Base-by-base conservation (phyloP, 2,888 invertebrate genomes). In the Pogonocherus hispidulus region DNA sequence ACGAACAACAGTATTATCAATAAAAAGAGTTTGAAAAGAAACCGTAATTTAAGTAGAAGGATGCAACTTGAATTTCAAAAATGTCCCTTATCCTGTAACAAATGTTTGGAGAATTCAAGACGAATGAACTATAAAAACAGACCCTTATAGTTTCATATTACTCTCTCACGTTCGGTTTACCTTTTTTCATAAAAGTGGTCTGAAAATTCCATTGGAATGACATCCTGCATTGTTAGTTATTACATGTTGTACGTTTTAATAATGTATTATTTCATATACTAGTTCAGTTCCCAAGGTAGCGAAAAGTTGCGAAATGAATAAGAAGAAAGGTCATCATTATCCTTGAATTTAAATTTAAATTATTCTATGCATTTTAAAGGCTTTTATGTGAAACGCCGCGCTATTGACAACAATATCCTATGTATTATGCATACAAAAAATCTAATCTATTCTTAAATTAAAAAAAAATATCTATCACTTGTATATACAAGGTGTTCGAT, bases 261-360 rank as follows among this genome's bases (percentile, higher is more conserved):
- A 52, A 14, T 52, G 32, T 52, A 52, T 27, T 52, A 52, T 27
- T 52, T 27, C 8, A 51, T 32, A 27, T 52, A 18, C 32, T 32
- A 52, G 27, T 41, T 32, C 32, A 52, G 23, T 32, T 52, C 52
- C 19, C 52, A 52, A 52, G 52, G 52, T 52, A 52, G 18, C 32
- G 32, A 52, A 18, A 32, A 52, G 32, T 52, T 52, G 52, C 19
- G 52, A 52, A 52, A 32, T 52, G 32, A 32, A 18, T 52, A 27
- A 52, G 52, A 52, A 52, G 52, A 52, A 52, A 52, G 32, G 52
- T 19, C 52, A 35, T 52, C 52, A 52, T 52, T 52, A 52, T 52
- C 52, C 52, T 52, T 52, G 52, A 52, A 52, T 52, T 52, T 52
- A 27, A 27, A 52, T 52, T 22, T 52, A 52, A 52, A 52, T 52